Evolutionary conservation across 2,797 vertebrate species (phyloP).

Genomic region (Tarsius wallacei): DNA sequence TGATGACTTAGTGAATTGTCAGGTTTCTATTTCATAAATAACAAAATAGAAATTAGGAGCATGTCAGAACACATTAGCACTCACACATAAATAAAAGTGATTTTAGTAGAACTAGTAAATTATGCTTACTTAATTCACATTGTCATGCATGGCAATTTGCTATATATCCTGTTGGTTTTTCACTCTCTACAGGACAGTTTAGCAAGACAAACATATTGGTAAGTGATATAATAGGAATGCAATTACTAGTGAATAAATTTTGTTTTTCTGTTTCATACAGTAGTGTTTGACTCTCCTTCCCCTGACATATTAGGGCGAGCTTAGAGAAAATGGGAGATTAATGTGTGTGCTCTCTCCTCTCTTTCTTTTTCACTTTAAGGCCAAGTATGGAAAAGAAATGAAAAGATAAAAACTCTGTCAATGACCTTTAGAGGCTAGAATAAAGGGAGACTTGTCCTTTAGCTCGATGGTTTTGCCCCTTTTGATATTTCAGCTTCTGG

Average conservation of each 20-base stretch:
- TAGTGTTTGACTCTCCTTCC: not conserved
- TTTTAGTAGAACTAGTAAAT: slow-evolving; percentile 76
- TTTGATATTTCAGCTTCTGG: not conserved
- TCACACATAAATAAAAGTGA: slow-evolving; percentile 73
- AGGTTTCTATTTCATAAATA: slow-evolving; percentile 79
- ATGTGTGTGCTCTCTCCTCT: not conserved
- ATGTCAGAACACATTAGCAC: slow-evolving; percentile 55
- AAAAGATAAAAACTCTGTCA: not conserved
- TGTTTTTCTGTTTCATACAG: slow-evolving; percentile 17
- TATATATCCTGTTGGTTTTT: slow-evolving; percentile 60
- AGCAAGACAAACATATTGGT: slow-evolving; percentile 67
- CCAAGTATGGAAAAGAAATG: slow-evolving; percentile 1
- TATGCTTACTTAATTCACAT: slow-evolving; percentile 69
- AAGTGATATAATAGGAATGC: slow-evolving; percentile 14
- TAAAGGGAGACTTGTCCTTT: not conserved
- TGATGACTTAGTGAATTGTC: slow-evolving; percentile 72
- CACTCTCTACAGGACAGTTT: slow-evolving; percentile 29
- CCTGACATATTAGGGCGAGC: not conserved
- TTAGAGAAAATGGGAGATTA: slow-evolving; percentile 57
- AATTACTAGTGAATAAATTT: slow-evolving; percentile 78
- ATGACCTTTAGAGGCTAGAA: not conserved
- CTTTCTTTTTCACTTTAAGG: not conserved
- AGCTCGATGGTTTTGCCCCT: not conserved
- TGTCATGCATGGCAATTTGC: slow-evolving; percentile 57
- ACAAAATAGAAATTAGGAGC: slow-evolving; percentile 81